Conservation (phyloP, 2,888 invertebrate genomes). For the Ochlodes sylvanus region DNA sequence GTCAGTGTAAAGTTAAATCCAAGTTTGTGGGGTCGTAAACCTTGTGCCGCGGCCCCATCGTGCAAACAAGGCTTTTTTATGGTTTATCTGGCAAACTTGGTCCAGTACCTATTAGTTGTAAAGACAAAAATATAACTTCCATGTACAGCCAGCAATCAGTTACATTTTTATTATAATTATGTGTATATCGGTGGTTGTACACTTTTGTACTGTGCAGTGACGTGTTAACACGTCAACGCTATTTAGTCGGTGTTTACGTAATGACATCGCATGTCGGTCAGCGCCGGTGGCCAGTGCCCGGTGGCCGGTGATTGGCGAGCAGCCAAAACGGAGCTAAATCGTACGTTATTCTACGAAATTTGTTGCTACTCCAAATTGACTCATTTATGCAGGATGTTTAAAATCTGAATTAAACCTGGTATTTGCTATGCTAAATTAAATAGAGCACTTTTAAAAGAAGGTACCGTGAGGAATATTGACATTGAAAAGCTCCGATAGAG, state of each 20-base stretch:
- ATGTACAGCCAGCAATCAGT: no score
- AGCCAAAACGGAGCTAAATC: constrained; percentile 18
- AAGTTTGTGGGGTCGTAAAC: no score
- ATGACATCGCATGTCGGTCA: constrained; percentile 22
- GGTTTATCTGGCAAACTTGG: no score
- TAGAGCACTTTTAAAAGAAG: no score
- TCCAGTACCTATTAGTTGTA: no score
- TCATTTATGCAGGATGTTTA: constrained; percentile 10
- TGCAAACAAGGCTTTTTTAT: no score
- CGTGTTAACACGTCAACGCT: constrained; percentile 10
- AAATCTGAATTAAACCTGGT: not conserved
- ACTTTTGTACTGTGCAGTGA: constrained; percentile 1
- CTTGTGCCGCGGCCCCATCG: no score
- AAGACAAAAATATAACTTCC: no score
- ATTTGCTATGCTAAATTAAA: not conserved
- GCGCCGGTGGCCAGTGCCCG: not conserved
- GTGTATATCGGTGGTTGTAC: not conserved
- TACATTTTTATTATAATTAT: not conserved
- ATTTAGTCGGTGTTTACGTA: constrained; percentile 16
- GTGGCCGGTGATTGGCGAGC: constrained; percentile 3
- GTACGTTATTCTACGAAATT: constrained; percentile 22
- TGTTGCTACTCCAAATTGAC: not conserved
- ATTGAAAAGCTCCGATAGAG: no score
- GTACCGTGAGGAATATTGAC: no score
- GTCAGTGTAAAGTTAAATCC: no score